Conservation (phyloP, 2,888 invertebrate genomes). For the Scaptomyza tumidula region DNA sequence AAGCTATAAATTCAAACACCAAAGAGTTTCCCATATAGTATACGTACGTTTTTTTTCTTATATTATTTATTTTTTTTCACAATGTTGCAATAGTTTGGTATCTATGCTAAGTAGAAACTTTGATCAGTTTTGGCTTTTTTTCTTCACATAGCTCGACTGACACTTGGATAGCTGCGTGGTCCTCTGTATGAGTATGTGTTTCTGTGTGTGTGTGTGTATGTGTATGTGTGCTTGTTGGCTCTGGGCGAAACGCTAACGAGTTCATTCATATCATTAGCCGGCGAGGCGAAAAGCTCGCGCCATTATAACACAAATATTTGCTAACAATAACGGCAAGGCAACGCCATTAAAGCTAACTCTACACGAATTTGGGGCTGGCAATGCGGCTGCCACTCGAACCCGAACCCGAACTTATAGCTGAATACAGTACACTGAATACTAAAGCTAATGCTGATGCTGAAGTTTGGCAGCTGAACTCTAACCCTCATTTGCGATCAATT, state of each 20-base stretch:
- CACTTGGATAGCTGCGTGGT: slow-evolving; percentile 49
- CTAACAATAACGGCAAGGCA: slow-evolving; percentile 72
- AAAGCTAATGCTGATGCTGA: slow-evolving; percentile 17
- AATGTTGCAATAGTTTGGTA: slow-evolving; percentile 50
- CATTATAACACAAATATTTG: slow-evolving; percentile 78
- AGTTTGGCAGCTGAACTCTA: slow-evolving; percentile 63
- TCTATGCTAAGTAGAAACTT: slow-evolving; percentile 61
- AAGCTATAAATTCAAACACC: not conserved
- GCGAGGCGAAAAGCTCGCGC: slow-evolving; percentile 64
- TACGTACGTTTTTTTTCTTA: not conserved
- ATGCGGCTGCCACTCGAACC: slow-evolving; percentile 11
- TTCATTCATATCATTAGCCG: slow-evolving; percentile 76
- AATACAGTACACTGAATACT: not conserved
- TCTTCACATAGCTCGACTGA: slow-evolving; percentile 36
- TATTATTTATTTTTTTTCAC: not conserved
- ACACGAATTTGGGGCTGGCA: slow-evolving; percentile 61
- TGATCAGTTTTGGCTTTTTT: slow-evolving; percentile 38
- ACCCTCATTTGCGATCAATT: slow-evolving; percentile 80
- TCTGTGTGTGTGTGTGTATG: slow-evolving; percentile 4
- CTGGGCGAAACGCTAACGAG: slow-evolving; percentile 60
- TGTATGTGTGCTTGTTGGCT: slow-evolving; percentile 9
- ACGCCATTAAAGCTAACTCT: slow-evolving; percentile 66
- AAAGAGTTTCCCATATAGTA: slow-evolving; percentile 6
- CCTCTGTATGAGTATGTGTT: slow-evolving; percentile 23
- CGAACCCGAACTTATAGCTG: slow-evolving; percentile 16